Evolutionary conservation across 2,888 invertebrate genomes (phyloP).

Genomic region (Drosophila testacea): DNA sequence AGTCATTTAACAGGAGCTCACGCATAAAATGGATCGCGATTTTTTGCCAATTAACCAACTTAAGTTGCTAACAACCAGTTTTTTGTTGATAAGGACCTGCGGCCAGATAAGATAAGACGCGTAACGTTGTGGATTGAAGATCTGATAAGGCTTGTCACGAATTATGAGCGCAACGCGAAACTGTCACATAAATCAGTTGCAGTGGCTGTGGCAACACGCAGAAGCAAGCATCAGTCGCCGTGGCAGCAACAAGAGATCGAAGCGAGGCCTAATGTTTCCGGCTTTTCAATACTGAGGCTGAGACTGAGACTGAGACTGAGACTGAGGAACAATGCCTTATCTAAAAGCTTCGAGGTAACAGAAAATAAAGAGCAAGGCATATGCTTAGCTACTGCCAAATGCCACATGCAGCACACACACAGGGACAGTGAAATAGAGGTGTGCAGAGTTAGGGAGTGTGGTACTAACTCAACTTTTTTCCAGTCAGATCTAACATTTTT

Average conservation of each 20-base stretch:
- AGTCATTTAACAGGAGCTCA: not conserved
- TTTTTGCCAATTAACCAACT: conserved; percentile 27
- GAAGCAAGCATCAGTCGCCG: not conserved
- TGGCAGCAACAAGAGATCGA: conserved; percentile 36
- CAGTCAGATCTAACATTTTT: too few species aligned
- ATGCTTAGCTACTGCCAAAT: conserved; percentile 9
- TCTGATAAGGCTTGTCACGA: conserved; percentile 46
- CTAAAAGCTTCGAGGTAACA: conserved; percentile 29
- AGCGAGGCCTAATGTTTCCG: conserved; percentile 45
- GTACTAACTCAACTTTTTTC: too few species aligned
- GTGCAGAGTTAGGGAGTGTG: not conserved
- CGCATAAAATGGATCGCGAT: conserved; percentile 16
- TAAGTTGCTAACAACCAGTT: conserved; percentile 24
- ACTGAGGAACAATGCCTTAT: conserved; percentile 46
- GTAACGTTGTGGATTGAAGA: conserved; percentile 27
- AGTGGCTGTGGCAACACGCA: not conserved
- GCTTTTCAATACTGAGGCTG: not conserved
- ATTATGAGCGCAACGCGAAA: conserved; percentile 49
- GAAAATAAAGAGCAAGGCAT: conserved; percentile 7
- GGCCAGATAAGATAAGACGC: conserved; percentile 28
- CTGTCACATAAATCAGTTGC: conserved; percentile 52
- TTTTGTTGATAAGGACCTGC: conserved; percentile 20
- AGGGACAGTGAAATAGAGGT: not conserved
- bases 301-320: not conserved
- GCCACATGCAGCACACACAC: conserved; percentile 1